phyloP scores from a whole-genome alignment of 2,113 vertebrate genomes.

The Chaetops frenatus region DNA sequence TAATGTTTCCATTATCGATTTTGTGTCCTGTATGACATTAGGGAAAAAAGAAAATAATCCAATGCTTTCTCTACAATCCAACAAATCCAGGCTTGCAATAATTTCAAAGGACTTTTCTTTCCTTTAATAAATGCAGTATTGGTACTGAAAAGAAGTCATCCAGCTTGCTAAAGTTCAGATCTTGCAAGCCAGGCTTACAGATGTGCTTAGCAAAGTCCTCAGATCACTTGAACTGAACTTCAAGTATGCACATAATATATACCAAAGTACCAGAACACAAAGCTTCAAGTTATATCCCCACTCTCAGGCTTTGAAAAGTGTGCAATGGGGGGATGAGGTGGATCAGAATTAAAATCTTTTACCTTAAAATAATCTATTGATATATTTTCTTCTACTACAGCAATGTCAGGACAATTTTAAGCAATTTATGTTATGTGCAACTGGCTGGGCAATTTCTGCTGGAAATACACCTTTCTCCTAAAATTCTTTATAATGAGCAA shows the following conservation, averaged over 20 bases:
- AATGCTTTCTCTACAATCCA: neutral
- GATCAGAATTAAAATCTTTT: neutral
- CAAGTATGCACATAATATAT: neutral
- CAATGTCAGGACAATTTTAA: neutral
- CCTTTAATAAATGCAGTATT: neutral
- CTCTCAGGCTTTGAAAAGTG: neutral
- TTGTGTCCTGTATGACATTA: neutral
- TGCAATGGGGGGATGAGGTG: fast-evolving
- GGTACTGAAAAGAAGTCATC: neutral
- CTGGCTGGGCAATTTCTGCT: neutral
- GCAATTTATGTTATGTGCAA: neutral
- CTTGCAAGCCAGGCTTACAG: neutral
- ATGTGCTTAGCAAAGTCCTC: neutral
- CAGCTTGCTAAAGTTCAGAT: neutral
- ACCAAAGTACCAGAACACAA: neutral
- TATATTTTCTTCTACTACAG: neutral
- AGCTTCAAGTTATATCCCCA: neutral
- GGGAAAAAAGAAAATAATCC: neutral
- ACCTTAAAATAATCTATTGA: neutral
- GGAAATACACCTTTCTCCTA: neutral
- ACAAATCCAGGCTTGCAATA: neutral
- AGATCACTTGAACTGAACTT: neutral
- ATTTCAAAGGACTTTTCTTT: neutral
- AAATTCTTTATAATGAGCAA: neutral
- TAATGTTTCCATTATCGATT: neutral